phyloP scores from a whole-genome alignment of 2,113 vertebrate species.

The Nematolebias whitei region DNA sequence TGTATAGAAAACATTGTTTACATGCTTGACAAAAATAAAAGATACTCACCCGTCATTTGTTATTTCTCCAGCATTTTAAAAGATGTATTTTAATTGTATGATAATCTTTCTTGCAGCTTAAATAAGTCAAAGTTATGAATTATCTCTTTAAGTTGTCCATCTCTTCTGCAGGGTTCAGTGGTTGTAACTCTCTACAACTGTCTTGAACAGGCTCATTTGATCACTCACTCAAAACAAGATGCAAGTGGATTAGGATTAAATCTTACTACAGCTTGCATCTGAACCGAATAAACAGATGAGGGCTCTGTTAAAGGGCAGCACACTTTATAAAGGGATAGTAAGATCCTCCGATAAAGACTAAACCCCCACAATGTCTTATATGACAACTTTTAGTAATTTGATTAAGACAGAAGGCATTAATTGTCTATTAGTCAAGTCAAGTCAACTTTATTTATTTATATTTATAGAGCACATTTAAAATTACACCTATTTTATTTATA shows the following conservation, averaged over 20 bases:
- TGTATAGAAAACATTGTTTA: too few species aligned
- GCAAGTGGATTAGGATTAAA: constrained; percentile 80
- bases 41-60: constrained; percentile 51
- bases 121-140: neutral
- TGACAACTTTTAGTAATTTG: too few species aligned
- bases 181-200: constrained; percentile 4
- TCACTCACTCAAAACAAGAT: constrained; percentile 69
- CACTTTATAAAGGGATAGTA: constrained; percentile 23
- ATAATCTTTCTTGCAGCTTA: neutral
- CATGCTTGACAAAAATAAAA: too few species aligned
- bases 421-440: too few species aligned
- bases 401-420: too few species aligned
- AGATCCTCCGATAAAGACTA: neutral
- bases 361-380: too few species aligned
- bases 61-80: constrained; percentile 9
- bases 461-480: too few species aligned
- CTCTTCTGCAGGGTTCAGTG: too few species aligned
- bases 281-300: constrained; percentile 61
- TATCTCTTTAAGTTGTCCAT: constrained; percentile 6
- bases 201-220: constrained; percentile 45
- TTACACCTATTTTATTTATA: too few species aligned
- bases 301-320: constrained; percentile 65
- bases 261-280: constrained; percentile 48
- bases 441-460: too few species aligned
- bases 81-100: too few species aligned